Evolutionary conservation across 2,113 vertebrate genomes (phyloP), one percentile per base, ranked within the genome.

Genomic region (Martes martes): DNA sequence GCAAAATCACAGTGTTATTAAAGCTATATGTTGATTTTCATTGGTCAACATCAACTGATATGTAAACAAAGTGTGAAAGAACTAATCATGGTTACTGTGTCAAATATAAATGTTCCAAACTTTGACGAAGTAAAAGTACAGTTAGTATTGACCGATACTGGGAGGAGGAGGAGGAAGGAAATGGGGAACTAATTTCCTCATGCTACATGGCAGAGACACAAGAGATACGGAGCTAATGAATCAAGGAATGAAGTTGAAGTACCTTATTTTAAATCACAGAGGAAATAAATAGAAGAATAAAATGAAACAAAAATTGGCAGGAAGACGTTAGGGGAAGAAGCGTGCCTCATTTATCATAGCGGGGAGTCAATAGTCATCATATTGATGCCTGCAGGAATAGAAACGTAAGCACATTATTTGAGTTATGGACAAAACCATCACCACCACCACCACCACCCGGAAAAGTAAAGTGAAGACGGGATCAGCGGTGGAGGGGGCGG

Each of bases 271-370:
- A 93, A 96, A 86, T 78, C 71, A 36, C 11, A 92, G 36, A 89
- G 52, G 47, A 93, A 92, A 92, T 79, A 94, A 79, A 65, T 63
- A 95, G 14, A 91, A 89, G 74, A 91, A 92, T 79, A 87, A 97
- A 94, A 96, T 95, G 71, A 88, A 95, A 86, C 78, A 42, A 95
- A 80, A 96, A 65, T 59, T 63, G 52, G 57, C 89, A 96, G 28
- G 85, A 89, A 91, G 83, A 97, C 86, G 28, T 78, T 78, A 88
- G 28, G 18, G 55, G 59, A 90, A 95, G 87, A 94, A 19, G 57
- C 23, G 13, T 15, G 78, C 79, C 36, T 88, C 95, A 79, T 94
- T 57, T 71, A 13, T 73, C 83, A 89, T 36, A 52, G 45, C 8
- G 15, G 84, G 42, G 19, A 86, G 87, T 92, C 79, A 21, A 79